phyloP scores from a whole-genome alignment of 2,797 vertebrate species.

The Neopelma chrysocephalum region DNA sequence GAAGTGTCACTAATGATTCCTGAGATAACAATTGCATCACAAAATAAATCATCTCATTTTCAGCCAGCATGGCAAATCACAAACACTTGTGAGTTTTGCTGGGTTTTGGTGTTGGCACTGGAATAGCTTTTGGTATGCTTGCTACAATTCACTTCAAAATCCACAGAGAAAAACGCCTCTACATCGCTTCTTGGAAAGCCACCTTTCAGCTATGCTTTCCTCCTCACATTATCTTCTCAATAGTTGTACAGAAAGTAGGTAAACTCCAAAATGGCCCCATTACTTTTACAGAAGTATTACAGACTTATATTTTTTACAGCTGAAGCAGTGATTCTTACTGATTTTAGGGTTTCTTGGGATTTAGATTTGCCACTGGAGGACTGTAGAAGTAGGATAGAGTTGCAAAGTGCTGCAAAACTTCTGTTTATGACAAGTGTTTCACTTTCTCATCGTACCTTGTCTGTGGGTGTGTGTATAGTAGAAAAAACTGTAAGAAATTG shows the following conservation, averaged over 20 bases:
- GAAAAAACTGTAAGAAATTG: neutral
- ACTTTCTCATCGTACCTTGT: neutral
- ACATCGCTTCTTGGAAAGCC: neutral
- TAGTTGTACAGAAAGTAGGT: neutral
- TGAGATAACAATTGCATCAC: neutral
- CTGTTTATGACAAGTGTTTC: neutral
- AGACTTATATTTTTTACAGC: neutral
- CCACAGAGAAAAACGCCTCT: neutral
- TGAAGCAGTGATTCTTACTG: neutral
- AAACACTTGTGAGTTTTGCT: neutral
- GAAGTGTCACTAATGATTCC: neutral
- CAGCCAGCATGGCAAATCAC: neutral
- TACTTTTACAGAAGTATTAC: neutral
- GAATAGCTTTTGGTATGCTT: neutral
- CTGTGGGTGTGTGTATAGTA: neutral
- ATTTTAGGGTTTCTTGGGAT: neutral
- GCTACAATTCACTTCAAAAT: neutral
- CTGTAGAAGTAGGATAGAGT: neutral
- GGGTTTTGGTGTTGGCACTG: neutral
- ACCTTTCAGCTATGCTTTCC: neutral
- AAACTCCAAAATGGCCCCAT: neutral
- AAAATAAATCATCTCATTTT: neutral
- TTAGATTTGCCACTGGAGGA: neutral
- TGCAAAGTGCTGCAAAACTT: neutral
- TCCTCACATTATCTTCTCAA: neutral